These are phyloP conservation scores for Sebastes schlegelii DNA, from an alignment of 2,113 vertebrate species.

Conservation along the genomic window DNA sequence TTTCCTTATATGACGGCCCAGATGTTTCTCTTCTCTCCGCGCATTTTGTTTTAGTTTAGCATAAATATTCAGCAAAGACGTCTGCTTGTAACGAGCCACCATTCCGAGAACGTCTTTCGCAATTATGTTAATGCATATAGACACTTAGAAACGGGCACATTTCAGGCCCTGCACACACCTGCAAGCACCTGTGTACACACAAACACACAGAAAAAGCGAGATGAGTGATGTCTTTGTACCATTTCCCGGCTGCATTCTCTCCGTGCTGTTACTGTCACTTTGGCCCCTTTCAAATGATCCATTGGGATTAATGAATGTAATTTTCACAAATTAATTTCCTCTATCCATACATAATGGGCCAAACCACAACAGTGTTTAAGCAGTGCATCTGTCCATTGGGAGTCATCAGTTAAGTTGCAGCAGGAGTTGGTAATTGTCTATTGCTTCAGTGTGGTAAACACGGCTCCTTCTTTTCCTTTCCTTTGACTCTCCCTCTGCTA, in stretches of 20 bases:
- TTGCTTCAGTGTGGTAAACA: slow-evolving; percentile 75
- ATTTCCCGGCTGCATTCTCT: slow-evolving; percentile 29
- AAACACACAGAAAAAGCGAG: slow-evolving; percentile 7
- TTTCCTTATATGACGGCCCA: slow-evolving; percentile 51
- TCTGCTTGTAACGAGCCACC: slow-evolving; percentile 37
- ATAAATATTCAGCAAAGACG: slow-evolving; percentile 67
- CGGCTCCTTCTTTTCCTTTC: slow-evolving; percentile 45
- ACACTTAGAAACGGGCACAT: slow-evolving; percentile 58
- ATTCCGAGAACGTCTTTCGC: slow-evolving; percentile 53
- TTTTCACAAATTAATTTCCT: slow-evolving; percentile 83
- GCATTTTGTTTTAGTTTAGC: slow-evolving; percentile 51
- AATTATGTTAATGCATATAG: slow-evolving; percentile 63
- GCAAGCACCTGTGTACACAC: slow-evolving; percentile 44
- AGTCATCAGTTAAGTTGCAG: slow-evolving; percentile 84
- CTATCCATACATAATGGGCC: slow-evolving; percentile 88
- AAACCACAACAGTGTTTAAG: slow-evolving; percentile 86
- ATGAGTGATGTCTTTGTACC: slow-evolving; percentile 63
- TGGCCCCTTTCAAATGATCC: slow-evolving; percentile 62
- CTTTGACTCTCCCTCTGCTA: slow-evolving; percentile 49
- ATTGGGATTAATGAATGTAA: slow-evolving; percentile 84
- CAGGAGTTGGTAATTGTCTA: slow-evolving; percentile 74
- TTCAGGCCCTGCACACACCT: slow-evolving; percentile 58
- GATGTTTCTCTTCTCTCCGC: slow-evolving; percentile 62
- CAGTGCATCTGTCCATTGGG: slow-evolving; percentile 84
- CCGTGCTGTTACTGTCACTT: slow-evolving; percentile 46